Base-by-base conservation (phyloP, 2,113 vertebrate species). In the Hemibagrus wyckioides region DNA sequence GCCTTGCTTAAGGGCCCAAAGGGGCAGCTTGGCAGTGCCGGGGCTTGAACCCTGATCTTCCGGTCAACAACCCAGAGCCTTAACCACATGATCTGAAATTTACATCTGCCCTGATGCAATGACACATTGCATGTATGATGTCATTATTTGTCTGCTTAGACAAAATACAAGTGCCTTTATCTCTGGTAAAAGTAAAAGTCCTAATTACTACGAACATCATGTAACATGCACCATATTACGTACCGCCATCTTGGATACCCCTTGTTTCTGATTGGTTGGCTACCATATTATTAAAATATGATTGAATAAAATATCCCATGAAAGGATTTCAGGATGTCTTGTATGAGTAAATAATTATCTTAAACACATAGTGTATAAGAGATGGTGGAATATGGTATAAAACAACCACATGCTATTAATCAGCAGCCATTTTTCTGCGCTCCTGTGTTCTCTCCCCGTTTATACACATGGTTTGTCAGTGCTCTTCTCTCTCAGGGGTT, bases 401-500 rank as follows among this genome's bases (percentile, higher is more conserved):
- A 44, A 39, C 17, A 23, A 75, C 21, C 1, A 10, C 21, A 48
- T 28, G 23, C 73, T 76, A 7, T 76, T 44, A 28, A 48, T 25
- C 73, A 3, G 25, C 21, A 76, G 73, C 39, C 15, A 54, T 54
- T 54, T 54, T 30, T 4, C 76, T 48, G 81, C 59, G 30, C 23
- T 23, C 36, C 5, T 67, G 61, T 83, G n/a, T 85, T 13, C 41
- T 4, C 25, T 82, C 41, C 15, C 41, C 28, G 41, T 83, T 65
- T 65, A n/a, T 28, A 83, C 56, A 63, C 57, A n/a, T 19, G 41
- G 19, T 83, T 83, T 83, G 81, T 61, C 80, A 57, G 10, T 30
- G n/a, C 28, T 10, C 1, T 48, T 65, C 39, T 82, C 57, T 44
- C 30, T 25, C 52, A 57, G 83, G 21, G 67, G 13, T 59, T 85